These are phyloP conservation scores for Parus major DNA, from an alignment of 2,113 vertebrate species.

Conservation along the genomic window DNA sequence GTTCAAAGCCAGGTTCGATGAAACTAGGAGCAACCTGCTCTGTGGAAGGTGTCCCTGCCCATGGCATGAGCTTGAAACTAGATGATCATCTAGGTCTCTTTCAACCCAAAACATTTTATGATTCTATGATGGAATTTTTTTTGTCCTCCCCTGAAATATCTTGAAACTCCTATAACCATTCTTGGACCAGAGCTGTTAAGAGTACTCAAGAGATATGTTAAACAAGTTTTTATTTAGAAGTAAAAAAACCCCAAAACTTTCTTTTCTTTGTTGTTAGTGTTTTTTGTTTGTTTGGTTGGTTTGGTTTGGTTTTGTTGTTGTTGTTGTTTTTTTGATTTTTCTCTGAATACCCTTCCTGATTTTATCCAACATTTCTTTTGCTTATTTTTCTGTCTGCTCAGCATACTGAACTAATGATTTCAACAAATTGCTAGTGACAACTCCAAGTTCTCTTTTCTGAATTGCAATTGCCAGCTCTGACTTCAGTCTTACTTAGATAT, in stretches of 20 bases:
- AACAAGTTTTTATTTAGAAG: background rate
- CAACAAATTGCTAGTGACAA: background rate
- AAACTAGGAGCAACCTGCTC: background rate
- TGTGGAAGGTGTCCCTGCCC: background rate
- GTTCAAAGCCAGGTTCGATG: background rate
- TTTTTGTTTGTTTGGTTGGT: background rate
- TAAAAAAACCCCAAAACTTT: accelerated
- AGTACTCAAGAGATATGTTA: background rate
- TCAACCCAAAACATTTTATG: background rate
- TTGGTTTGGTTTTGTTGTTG: too few species aligned
- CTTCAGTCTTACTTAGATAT: background rate
- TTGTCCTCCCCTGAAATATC: background rate
- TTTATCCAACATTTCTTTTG: background rate
- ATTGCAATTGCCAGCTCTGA: background rate
- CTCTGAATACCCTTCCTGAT: background rate
- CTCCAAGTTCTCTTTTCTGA: background rate
- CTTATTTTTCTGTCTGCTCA: background rate
- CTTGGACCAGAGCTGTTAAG: background rate
- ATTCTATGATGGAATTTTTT: background rate
- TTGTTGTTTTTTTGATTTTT: background rate
- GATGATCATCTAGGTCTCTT: background rate
- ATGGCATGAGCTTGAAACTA: background rate
- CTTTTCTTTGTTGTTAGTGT: too few species aligned
- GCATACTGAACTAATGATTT: background rate
- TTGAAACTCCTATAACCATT: background rate